Evolutionary conservation across 2,888 invertebrate genomes (phyloP).

Genomic region (Biston betularia): DNA sequence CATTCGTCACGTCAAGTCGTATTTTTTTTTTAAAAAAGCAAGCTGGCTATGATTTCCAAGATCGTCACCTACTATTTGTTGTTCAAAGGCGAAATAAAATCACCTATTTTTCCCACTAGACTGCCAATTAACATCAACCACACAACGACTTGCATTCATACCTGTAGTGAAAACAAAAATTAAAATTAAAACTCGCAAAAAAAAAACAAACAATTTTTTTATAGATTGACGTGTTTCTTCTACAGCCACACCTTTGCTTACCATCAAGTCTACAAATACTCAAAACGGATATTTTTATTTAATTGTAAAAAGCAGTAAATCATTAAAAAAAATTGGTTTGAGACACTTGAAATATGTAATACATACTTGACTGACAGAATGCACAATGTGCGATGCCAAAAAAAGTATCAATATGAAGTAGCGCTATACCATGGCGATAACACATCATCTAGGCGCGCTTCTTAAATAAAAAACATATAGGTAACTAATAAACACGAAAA

Average conservation of each 20-base stretch:
- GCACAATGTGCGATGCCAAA: too few relatives aligned
- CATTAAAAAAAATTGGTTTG: too few relatives aligned
- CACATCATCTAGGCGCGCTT: too few relatives aligned
- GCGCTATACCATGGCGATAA: too few relatives aligned
- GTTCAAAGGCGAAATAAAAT: conserved; percentile 35
- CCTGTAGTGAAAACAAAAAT: conserved; percentile 70
- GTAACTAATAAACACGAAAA: conserved; percentile 4
- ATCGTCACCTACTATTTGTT: not conserved
- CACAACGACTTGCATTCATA: conserved; percentile 83
- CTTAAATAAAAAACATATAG: not conserved
- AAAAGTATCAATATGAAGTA: too few relatives aligned
- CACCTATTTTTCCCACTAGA: conserved; percentile 61
- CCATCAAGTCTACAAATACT: not conserved
- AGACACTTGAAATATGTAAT: too few relatives aligned
- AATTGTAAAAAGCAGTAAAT: not conserved
- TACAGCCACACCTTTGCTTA: too few relatives aligned
- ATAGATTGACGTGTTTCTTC: conserved; percentile 12
- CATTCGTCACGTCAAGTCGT: not conserved
- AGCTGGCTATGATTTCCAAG: not conserved
- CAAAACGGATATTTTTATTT: not conserved
- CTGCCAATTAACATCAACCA: conserved; percentile 71
- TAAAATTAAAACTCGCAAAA: conserved; percentile 48
- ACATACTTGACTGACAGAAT: too few relatives aligned
- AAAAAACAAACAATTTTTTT: conserved; percentile 23
- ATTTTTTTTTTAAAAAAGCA: not conserved